A percentile compares a stretch with the other conserved stretches of the same genome.
Evolutionary conservation across 2,113 vertebrate species (phyloP).

Genomic region (Cathartes aura): DNA sequence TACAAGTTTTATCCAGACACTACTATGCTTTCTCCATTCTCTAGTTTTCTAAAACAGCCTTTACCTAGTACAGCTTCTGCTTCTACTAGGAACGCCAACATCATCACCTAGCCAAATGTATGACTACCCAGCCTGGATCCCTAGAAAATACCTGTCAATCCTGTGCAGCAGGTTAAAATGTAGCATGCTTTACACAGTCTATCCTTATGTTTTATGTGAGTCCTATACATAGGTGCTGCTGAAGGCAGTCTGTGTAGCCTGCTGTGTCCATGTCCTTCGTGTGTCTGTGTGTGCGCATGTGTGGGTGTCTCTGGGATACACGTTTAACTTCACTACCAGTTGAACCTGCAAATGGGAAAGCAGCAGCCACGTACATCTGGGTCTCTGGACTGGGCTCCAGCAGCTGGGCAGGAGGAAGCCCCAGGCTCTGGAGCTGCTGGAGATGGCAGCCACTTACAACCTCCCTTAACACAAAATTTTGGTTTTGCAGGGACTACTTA

Average conservation of each 20-base stretch:
- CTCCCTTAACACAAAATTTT: neutral
- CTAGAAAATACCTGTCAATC: neutral
- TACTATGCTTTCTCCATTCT: neutral
- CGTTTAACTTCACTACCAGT: neutral
- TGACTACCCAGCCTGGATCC: neutral
- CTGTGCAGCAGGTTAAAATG: neutral
- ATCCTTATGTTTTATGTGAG: rapidly evolving
- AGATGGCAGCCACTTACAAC: neutral
- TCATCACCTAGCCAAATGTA: neutral
- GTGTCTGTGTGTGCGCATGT: too few relatives aligned
- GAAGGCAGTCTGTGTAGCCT: neutral
- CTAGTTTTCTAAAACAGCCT: neutral
- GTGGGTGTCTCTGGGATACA: neutral
- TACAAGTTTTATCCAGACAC: neutral
- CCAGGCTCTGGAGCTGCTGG: neutral
- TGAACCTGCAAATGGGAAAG: neutral
- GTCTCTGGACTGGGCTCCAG: neutral
- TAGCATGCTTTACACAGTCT: neutral
- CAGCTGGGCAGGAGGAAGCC: neutral
- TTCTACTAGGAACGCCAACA: neutral
- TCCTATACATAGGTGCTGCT: neutral
- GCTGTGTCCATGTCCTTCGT: too few relatives aligned
- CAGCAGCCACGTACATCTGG: neutral
- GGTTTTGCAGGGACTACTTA: neutral
- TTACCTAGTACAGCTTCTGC: neutral